Evolutionary conservation across 2,888 invertebrate species (phyloP), one percentile per base, ranked within the genome.

Genomic region (Octodonta nipae): DNA sequence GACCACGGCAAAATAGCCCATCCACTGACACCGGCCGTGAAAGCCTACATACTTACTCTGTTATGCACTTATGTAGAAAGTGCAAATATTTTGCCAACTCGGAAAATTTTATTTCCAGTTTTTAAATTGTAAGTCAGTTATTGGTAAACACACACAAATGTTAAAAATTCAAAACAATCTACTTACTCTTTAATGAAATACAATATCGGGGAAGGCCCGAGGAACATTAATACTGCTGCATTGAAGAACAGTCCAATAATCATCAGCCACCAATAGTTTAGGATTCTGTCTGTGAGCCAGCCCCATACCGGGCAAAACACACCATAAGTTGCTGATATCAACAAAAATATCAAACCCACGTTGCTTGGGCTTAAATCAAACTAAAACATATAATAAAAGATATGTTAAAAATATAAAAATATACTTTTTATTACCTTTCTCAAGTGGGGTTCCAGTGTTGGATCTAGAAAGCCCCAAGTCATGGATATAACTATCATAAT

Each of bases 401-500:
- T 22, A 33, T 13, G n/a, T 30, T 5, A n/a, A 8, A 20, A 31
- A n/a, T 10, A 13, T 7, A 10, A 24, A 14, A 14, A 5, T 29
- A 14, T 15, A 15, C 11, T 29, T 30, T 8, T 15, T 6, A 28
- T 38, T 55, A 70, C 70, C 54, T 66, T 60, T 37, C 76, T 61
- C 36, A 83, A 56, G 58, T 81, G 81, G 1, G 78, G 78, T 49
- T 82, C 79, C 41, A 83, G 54, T 0, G 81, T 82, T 1, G 83
- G 82, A 53, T 83, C 83, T 34, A 83, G 60, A 56, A 79, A 83
- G 1, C 78, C 75, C 72, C 80, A 76, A 0, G 75, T 73, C 51
- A 76, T 76, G 1, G 81, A 76, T 5, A 75, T 71, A n/a, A 75
- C 67, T 6, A 76, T 66, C 22, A 82, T 72, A 28, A 79, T 73